Percentiles rank a stretch among this genome's conserved stretches.
phyloP scores from a whole-genome alignment of 2,888 invertebrate genomes.

The Onthophagus sagittarius region DNA sequence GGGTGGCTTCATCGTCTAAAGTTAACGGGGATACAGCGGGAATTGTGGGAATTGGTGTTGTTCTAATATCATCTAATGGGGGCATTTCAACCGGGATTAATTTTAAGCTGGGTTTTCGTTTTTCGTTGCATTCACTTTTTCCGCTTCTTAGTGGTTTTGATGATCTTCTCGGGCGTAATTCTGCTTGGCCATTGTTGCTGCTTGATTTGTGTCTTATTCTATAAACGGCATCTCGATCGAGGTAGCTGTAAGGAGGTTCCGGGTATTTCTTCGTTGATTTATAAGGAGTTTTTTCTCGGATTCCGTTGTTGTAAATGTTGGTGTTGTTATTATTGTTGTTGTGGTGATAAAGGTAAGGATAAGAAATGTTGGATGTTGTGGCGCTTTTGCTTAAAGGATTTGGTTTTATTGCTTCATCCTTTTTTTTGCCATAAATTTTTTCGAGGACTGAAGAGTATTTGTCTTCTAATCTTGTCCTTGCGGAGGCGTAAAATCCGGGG shows the following conservation, averaged over 20 bases:
- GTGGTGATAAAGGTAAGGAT: constrained; percentile 53
- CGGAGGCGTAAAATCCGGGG: constrained; percentile 18
- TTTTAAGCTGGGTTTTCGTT: constrained; percentile 49
- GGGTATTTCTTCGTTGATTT: constrained; percentile 33
- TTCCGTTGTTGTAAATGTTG: constrained; percentile 46
- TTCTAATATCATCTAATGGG: constrained; percentile 31
- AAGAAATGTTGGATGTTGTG: constrained; percentile 60
- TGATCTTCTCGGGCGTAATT: constrained; percentile 43
- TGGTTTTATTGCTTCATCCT: constrained; percentile 59
- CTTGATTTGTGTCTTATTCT: constrained; percentile 40
- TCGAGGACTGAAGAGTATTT: constrained; percentile 76
- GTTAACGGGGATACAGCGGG: neutral
- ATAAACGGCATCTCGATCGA: constrained; percentile 42
- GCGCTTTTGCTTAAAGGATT: constrained; percentile 63
- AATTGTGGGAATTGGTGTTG: constrained; percentile 27
- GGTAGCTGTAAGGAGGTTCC: constrained; percentile 44
- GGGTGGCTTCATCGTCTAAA: constrained; percentile 50
- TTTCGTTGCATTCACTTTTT: constrained; percentile 60
- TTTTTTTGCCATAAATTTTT: constrained; percentile 60
- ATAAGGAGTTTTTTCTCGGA: constrained; percentile 63
- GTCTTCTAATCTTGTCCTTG: constrained; percentile 70
- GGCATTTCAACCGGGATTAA: constrained; percentile 52
- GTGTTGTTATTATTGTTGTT: constrained; percentile 22
- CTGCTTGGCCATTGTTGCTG: constrained; percentile 17
- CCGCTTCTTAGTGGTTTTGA: constrained; percentile 58